These are phyloP conservation scores for Branchellion lobata DNA, from an alignment of 2,888 invertebrate species.

Conservation along the genomic window DNA sequence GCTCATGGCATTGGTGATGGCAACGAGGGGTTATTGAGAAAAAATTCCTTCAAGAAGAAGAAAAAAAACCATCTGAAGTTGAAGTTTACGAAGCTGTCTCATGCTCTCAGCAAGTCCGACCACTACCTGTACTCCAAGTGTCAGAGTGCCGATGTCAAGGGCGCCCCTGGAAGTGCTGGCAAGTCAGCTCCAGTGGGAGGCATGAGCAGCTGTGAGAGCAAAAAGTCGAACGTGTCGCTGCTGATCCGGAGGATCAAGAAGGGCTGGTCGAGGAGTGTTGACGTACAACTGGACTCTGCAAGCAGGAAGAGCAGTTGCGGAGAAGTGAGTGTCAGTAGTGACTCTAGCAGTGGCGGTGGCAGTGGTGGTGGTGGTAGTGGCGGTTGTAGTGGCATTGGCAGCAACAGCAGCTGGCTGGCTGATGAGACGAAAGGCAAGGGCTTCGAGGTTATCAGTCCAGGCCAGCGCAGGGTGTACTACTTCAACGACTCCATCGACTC, in stretches of 20 bases:
- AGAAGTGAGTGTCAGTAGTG: too few species aligned
- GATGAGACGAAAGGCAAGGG: neutral
- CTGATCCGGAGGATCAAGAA: too few species aligned
- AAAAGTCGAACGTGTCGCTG: too few species aligned
- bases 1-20: too few species aligned
- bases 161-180: neutral
- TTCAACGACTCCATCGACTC: constrained; percentile 10
- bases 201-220: neutral
- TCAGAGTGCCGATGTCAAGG: neutral
- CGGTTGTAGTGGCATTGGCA: too few species aligned
- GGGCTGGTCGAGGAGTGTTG: too few species aligned
- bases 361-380: too few species aligned
- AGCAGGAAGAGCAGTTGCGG: too few species aligned
- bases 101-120: neutral
- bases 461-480: neutral
- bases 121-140: neutral
- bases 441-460: neutral
- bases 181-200: neutral
- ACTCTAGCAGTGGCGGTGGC: too few species aligned
- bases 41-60: neutral
- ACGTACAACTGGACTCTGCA: too few species aligned
- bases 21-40: too few species aligned
- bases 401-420: neutral
- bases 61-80: neutral
- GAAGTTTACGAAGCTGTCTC: neutral